A percentile compares a stretch with the other conserved stretches of the same genome.
These are phyloP conservation scores for Idaea dimidiata DNA, from an alignment of 2,888 invertebrate genomes.

Conservation along the genomic window DNA sequence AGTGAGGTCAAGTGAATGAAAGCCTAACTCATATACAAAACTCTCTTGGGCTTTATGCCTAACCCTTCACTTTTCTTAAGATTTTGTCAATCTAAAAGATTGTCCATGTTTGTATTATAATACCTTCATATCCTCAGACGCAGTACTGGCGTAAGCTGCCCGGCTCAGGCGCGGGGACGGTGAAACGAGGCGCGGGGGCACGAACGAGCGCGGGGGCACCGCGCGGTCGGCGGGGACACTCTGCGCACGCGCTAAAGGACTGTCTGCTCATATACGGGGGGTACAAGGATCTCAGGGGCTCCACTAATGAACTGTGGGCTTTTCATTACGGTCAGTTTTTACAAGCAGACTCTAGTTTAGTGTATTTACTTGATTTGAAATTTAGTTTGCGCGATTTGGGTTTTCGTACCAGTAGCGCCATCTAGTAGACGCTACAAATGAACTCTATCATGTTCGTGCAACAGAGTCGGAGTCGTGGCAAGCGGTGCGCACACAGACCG, in stretches of 20 bases:
- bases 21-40: too few relatives aligned
- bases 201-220: conserved; percentile 76
- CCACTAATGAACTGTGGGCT: conserved; percentile 92
- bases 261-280: conserved; percentile 93
- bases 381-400: not conserved
- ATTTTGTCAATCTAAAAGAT: too few relatives aligned
- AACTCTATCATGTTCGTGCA: not conserved
- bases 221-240: conserved; percentile 90
- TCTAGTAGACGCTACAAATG: not conserved
- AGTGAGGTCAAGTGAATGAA: too few relatives aligned
- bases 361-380: not conserved
- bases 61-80: too few relatives aligned
- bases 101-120: not conserved
- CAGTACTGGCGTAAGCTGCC: conserved; percentile 80
- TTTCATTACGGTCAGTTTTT: conserved; percentile 91
- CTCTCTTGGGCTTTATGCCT: too few relatives aligned
- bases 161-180: conserved; percentile 68
- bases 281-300: conserved; percentile 91
- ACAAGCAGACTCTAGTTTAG: too few relatives aligned
- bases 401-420: not conserved
- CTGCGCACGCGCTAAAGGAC: conserved; percentile 88
- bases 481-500: conserved; percentile 58
- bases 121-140: conserved; percentile 32
- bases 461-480: conserved; percentile 92
- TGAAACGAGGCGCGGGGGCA: conserved; percentile 47